These are phyloP conservation scores for Salvelinus fontinalis DNA, from an alignment of 2,113 vertebrate genomes.

Conservation along the genomic window DNA sequence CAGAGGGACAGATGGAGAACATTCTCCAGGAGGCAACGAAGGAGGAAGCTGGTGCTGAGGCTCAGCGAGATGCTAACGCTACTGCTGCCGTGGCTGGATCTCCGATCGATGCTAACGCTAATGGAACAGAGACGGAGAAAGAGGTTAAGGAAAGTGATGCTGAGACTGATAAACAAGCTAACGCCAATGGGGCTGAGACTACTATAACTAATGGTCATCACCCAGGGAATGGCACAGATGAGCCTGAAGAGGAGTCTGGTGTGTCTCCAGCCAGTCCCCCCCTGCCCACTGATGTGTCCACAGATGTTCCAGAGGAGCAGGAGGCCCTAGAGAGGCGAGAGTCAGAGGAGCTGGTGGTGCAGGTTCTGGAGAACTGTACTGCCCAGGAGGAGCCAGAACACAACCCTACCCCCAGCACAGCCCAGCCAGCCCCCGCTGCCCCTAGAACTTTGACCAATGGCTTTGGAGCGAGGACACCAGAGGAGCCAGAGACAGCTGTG, in stretches of 20 bases:
- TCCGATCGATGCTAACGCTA: constrained; percentile 12
- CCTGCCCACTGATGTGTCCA: constrained; percentile 16
- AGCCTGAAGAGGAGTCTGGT: not conserved
- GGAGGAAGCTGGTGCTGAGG: constrained; percentile 78
- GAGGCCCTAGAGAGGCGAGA: constrained; percentile 29
- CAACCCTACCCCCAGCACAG: not conserved
- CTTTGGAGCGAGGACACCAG: constrained; percentile 31
- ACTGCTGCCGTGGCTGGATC: not conserved
- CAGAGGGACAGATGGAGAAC: constrained; percentile 93
- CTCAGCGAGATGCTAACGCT: constrained; percentile 41
- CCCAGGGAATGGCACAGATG: constrained; percentile 31
- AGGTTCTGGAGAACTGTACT: constrained; percentile 35
- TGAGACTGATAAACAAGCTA: constrained; percentile 13
- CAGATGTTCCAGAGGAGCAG: constrained; percentile 23
- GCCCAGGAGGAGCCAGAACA: constrained; percentile 17
- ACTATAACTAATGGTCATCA: constrained; percentile 40
- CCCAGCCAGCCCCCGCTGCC: constrained; percentile 34
- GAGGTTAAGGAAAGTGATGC: constrained; percentile 3
- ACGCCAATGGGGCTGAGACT: constrained; percentile 23
- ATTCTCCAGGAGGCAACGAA: constrained; percentile 92
- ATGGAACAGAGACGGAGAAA: constrained; percentile 23
- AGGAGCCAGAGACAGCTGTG: constrained; percentile 42
- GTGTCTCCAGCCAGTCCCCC: not conserved
- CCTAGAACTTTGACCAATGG: constrained; percentile 67
- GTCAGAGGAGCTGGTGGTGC: constrained; percentile 29